Evolutionary conservation across 2,113 vertebrate species (phyloP).

Genomic region (Eulemur macaco): DNA sequence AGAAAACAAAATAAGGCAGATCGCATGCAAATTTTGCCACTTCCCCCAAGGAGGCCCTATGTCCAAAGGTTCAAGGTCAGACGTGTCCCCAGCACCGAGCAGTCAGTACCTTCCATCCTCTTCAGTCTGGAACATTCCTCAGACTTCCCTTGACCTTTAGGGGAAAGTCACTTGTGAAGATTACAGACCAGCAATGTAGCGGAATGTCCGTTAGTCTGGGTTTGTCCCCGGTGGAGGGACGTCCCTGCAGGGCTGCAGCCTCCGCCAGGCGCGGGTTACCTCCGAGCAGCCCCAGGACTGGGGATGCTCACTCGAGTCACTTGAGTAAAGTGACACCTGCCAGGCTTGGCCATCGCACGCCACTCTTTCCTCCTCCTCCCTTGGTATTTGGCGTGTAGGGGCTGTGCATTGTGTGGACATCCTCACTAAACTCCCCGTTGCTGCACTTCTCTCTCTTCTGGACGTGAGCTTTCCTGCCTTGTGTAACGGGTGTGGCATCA

Average conservation of each 20-base stretch:
- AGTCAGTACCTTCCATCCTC: too few species aligned
- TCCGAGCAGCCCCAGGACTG: background rate
- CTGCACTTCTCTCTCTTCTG: rapidly evolving
- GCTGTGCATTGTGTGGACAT: background rate
- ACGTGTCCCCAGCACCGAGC: too few species aligned
- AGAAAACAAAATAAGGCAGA: background rate
- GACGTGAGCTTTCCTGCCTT: too few species aligned
- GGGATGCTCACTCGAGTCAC: too few species aligned
- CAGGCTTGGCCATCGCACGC: rapidly evolving
- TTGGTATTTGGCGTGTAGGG: too few species aligned
- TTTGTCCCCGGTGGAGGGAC: background rate
- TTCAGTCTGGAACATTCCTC: background rate
- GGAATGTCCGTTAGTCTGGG: background rate
- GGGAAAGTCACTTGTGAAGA: background rate
- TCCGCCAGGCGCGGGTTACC: background rate
- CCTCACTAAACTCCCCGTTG: background rate
- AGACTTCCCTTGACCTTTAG: rapidly evolving
- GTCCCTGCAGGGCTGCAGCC: too few species aligned
- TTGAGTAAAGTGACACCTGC: background rate
- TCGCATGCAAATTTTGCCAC: background rate
- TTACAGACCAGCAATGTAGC: rapidly evolving
- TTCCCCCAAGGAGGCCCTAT: background rate
- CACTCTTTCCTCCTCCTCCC: background rate
- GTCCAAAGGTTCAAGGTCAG: background rate
- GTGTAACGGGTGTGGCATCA: rapidly evolving